Conservation (phyloP, 2,113 vertebrate species). For the Poeciliopsis occidentalis region DNA sequence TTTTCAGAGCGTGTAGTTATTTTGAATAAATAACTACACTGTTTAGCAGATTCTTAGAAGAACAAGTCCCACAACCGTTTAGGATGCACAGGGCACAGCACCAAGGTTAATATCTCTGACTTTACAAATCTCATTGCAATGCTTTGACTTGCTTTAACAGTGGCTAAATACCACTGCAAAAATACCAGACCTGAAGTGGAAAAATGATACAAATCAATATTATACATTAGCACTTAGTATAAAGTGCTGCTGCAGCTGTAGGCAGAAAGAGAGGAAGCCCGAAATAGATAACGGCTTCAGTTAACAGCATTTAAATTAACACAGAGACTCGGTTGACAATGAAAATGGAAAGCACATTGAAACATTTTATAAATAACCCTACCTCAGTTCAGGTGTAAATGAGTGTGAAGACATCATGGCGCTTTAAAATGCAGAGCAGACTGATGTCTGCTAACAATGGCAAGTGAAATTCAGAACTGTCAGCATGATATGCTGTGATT, state of each 20-base stretch:
- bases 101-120: conserved; percentile 24
- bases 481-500: conserved; percentile 1
- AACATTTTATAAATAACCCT: conserved; percentile 13
- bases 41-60: conserved; percentile 13
- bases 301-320: conserved; percentile 30
- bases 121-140: conserved; percentile 30
- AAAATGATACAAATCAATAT: conserved; percentile 32
- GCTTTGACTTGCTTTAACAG: conserved; percentile 4
- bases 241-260: conserved; percentile 9
- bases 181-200: conserved; percentile 33
- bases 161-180: conserved; percentile 17
- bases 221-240: conserved; percentile 29
- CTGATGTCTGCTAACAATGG: conserved; percentile 21
- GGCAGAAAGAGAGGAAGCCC: not conserved
- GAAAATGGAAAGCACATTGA: conserved; percentile 2
- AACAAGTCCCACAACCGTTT: conserved; percentile 6
- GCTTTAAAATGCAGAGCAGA: conserved; percentile 11
- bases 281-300: conserved; percentile 15
- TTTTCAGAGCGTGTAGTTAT: conserved; percentile 60
- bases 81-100: conserved; percentile 15
- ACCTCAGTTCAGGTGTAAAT: conserved; percentile 50
- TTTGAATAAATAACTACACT: no score
- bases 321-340: conserved; percentile 4
- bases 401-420: conserved; percentile 31
- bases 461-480: conserved; percentile 22